Base-by-base conservation (phyloP, 2,888 invertebrate species). In the Archaeoteleia sp. region DNA sequence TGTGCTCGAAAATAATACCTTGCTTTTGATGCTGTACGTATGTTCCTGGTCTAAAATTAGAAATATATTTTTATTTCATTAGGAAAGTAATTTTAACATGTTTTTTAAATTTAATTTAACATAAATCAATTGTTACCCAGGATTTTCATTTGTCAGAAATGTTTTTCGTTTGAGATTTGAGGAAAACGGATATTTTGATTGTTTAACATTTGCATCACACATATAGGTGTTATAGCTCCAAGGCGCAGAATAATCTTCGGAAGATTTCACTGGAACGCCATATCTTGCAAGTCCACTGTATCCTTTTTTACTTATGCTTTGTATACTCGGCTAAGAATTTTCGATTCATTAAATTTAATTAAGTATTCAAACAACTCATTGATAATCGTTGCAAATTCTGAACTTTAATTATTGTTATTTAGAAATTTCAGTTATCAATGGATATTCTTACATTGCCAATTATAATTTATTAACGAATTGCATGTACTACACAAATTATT, bases 1-100 rank as follows among this genome's bases (percentile, higher is more conserved):
- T 85, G 43, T 86, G 81, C 40, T 82, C 79, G 55, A 85, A 86
- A 15, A 72, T 72, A n/a, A 86, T 83, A 10, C 68, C 65, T 17
- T 65, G 69, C 51, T 67, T 76, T 53, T 67, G 43, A 20, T 67
- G 54, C 6, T 49, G 67, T 29, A 60, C 65, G 43, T 83, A 81
- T 37, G 73, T 74, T 5, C 80, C 82, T 42, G 82, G 82, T 8
- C 82, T 83, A 49, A n/a, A 32, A 42, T 32, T 34, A 32, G 48
- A 27, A 30, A 65, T 42, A 27, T 23, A 35, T 17, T 6, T 53
- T 34, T 37, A 15, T 40, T 6, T 20, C 17, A 6, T 27, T n/a
- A n/a, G 8, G 3, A 29, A 23, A 27, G 23, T 20, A 14, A 23
- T 35, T 14, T 39, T 42, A 23, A 25, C 61, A 54, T 25, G 17